phyloP scores from a whole-genome alignment of 2,113 vertebrate genomes.

The Telmatochromis sp. region DNA sequence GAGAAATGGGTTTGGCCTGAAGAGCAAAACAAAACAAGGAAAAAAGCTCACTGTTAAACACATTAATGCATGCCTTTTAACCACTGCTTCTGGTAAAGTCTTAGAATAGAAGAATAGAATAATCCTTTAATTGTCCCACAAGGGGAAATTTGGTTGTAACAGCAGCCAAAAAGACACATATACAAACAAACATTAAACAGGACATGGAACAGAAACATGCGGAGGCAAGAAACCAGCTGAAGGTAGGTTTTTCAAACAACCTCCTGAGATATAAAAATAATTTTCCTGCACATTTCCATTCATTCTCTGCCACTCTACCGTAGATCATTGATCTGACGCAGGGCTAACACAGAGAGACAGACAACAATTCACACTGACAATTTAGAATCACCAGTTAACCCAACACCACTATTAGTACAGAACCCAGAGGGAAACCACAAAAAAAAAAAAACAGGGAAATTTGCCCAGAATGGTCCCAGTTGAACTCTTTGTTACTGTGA shows the following conservation, averaged over 20 bases:
- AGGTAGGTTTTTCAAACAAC: not conserved
- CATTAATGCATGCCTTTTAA: no score
- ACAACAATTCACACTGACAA: not conserved
- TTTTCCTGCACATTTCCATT: not conserved
- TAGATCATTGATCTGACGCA: not conserved
- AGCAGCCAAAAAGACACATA: no score
- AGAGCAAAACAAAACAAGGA: no score
- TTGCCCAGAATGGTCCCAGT: not conserved
- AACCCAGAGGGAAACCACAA: not conserved
- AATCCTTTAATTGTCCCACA: no score
- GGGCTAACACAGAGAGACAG: not conserved
- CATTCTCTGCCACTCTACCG: not conserved
- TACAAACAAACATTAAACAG: no score
- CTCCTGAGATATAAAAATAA: not conserved
- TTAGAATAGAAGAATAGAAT: no score
- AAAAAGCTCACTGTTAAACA: no score
- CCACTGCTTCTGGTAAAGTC: no score
- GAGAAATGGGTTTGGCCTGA: no score
- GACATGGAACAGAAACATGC: no score
- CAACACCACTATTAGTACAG: not conserved
- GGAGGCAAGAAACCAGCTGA: not conserved
- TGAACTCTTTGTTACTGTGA: not conserved
- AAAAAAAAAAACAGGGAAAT: not conserved
- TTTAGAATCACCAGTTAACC: not conserved
- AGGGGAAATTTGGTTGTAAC: no score